A percentile compares a stretch with the other conserved stretches of the same genome.
phyloP scores from a whole-genome alignment of 2,113 vertebrate genomes.

The Laticauda colubrina region DNA sequence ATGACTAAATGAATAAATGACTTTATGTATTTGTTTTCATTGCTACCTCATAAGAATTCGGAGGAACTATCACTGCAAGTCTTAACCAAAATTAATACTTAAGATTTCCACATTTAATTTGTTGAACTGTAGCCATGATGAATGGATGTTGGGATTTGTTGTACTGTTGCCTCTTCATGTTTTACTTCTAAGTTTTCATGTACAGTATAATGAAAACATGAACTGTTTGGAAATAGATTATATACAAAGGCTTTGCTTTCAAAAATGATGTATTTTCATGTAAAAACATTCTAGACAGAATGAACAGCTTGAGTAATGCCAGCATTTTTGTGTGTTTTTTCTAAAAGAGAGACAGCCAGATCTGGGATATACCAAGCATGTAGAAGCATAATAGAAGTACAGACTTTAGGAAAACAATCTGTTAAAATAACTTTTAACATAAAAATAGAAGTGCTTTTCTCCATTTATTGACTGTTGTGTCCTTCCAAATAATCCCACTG shows the following conservation, averaged over 20 bases:
- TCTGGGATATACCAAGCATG: not conserved
- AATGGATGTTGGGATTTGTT: not conserved
- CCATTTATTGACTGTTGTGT: not conserved
- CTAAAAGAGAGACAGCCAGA: not conserved
- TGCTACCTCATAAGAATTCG: not conserved
- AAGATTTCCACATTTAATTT: slow-evolving; percentile 16
- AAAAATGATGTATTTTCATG: not conserved
- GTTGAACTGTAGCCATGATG: not conserved
- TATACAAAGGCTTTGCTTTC: not conserved
- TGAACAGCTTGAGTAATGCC: not conserved
- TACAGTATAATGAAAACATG: not conserved
- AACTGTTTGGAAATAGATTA: slow-evolving; percentile 10
- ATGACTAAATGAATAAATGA: not conserved
- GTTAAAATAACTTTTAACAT: not conserved
- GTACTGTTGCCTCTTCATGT: not conserved
- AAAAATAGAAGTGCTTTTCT: not conserved
- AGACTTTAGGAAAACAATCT: not conserved
- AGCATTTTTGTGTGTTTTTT: not conserved
- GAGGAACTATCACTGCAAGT: not conserved
- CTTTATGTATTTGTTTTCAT: not conserved
- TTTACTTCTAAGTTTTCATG: not conserved
- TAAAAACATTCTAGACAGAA: not conserved
- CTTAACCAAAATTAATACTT: not conserved
- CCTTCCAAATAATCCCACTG: not conserved
- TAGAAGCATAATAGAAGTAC: not conserved